Conservation (phyloP, 2,888 invertebrate genomes). For the Catotricha subobsoleta region DNA sequence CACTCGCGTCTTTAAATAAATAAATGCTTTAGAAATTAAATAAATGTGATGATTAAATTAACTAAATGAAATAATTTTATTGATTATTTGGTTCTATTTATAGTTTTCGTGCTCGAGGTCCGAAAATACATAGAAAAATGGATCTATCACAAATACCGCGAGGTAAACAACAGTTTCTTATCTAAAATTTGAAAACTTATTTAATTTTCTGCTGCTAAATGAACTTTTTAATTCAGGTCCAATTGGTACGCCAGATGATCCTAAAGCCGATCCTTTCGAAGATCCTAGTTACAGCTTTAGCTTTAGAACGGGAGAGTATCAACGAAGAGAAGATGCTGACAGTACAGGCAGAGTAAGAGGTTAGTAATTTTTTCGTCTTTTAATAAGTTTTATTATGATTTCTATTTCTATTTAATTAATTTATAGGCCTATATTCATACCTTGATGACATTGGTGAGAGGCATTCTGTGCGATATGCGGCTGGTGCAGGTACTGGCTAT, state of each 20-base stretch:
- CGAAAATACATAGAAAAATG: conserved; percentile 51
- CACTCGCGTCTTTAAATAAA: too few relatives aligned
- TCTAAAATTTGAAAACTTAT: too few relatives aligned
- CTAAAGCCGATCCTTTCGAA: conserved; percentile 50
- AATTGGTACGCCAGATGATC: conserved; percentile 50
- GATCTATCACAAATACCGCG: conserved; percentile 49
- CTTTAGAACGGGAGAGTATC: conserved; percentile 47
- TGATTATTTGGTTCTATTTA: not conserved
- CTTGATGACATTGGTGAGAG: conserved; percentile 58
- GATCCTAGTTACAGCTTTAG: conserved; percentile 57
- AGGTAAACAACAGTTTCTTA: too few relatives aligned
- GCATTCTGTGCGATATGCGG: conserved; percentile 57
- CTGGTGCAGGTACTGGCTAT: conserved; percentile 57
- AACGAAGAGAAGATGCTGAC: conserved; percentile 46
- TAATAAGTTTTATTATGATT: not conserved
- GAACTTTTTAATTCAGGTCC: too few relatives aligned
- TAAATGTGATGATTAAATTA: too few relatives aligned
- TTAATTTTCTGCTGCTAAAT: too few relatives aligned
- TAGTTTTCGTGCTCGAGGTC: conserved; percentile 57
- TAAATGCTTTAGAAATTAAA: too few relatives aligned
- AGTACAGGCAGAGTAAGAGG: conserved; percentile 42
- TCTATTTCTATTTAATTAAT: not conserved
- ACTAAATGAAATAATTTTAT: too few relatives aligned
- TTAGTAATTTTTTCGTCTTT: conserved; percentile 13
- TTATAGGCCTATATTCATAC: conserved; percentile 44